phyloP scores from a whole-genome alignment of 1,140 invertebrate genomes.

The Zeugodacus cucurbitae region DNA sequence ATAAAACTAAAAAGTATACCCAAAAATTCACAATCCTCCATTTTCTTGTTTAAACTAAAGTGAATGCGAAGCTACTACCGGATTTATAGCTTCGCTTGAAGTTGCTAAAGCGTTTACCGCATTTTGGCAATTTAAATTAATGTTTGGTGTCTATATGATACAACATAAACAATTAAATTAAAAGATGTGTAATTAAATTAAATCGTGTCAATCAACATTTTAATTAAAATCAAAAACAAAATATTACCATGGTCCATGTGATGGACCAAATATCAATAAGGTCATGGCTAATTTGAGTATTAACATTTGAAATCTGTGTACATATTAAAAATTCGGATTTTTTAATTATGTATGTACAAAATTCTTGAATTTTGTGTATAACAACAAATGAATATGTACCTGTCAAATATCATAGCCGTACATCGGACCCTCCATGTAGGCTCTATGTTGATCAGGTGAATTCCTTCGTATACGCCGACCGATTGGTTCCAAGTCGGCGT shows the following conservation, averaged over 20 bases:
- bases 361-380: too few relatives aligned
- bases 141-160: neutral
- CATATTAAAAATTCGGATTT: too few relatives aligned
- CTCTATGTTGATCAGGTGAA: conserved; percentile 80
- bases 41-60: conserved; percentile 36
- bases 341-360: too few relatives aligned
- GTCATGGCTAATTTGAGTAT: too few relatives aligned
- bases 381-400: too few relatives aligned
- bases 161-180: neutral
- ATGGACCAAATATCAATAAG: too few relatives aligned
- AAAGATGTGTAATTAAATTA: neutral
- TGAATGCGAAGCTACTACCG: neutral
- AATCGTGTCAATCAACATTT: too few relatives aligned
- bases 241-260: too few relatives aligned
- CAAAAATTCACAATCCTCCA: conserved; percentile 58
- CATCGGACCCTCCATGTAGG: conserved; percentile 79
- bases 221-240: too few relatives aligned
- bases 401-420: conserved; percentile 80
- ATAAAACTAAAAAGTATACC: conserved; percentile 54
- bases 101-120: neutral
- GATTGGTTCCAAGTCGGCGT: conserved; percentile 92
- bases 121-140: neutral
- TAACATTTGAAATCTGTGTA: too few relatives aligned
- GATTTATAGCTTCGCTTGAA: neutral
- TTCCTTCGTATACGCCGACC: conserved; percentile 84